Base-by-base conservation (phyloP, 2,888 invertebrate species). In the Lycophotia porphyrea region DNA sequence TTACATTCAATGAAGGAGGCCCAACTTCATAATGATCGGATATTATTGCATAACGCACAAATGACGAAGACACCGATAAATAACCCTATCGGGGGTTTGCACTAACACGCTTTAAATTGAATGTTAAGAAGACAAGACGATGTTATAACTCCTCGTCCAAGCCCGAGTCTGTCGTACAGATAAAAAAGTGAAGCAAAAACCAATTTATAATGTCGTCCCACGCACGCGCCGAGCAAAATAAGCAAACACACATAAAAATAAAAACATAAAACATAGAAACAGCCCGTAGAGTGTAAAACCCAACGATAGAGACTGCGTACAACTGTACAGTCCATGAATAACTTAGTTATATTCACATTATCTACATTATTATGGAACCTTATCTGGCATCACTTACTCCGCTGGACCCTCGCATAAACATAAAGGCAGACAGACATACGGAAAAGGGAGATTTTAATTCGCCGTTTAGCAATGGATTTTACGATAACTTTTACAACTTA, bases 341-440 rank as follows among this genome's bases (percentile, higher is more conserved):
- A 96, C 95, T 95, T 96, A 95, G 93, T 93, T 92, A 94, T 96
- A 96, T 96, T 96, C 96, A 96, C 96, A 96, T 95, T 96, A 96
- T 96, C 96, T 96, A 96, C 96, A 96, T 92, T 92, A 93, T 92
- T 92, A 93, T 92, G 94, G 95, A 95, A 95, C 96, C 95, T 94
- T 93, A 95, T 96, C 96, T 95, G 96, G 95, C 89, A 91, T 91
- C 91, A 92, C 91, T 91, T 91, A 90, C 89, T 92, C 91, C 91
- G 90, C 93, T 94, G 94, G 94, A 94, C 94, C 95, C 94, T 90
- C 88, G 89, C 90, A 89, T 89, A 91, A 89, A 93, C 90, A 87
- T 90, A 92, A 92, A 90, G 84, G 87, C 84, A 85, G 84, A 91
- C 90, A 91, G 86, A 90, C 88, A 92, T 88, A 91, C 87, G 85